phyloP scores from a whole-genome alignment of 23 tunicate species.

The Clavelina lepadiformis region DNA sequence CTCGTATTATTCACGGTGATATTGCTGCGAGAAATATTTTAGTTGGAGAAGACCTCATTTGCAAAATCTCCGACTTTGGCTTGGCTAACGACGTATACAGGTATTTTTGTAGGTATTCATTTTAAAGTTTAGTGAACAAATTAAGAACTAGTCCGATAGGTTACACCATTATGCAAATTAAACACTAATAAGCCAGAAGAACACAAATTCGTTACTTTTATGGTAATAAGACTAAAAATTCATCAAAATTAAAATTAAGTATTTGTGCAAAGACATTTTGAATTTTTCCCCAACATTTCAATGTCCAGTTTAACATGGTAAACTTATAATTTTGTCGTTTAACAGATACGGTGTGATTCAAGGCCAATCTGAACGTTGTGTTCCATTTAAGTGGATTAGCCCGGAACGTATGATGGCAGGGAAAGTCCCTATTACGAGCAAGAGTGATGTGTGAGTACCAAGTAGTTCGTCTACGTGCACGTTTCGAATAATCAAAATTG shows the following conservation, averaged over 20 bases:
- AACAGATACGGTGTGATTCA: slow-evolving; percentile 63
- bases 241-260: too few relatives aligned
- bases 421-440: slow-evolving; percentile 69
- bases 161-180: too few relatives aligned
- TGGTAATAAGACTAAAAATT: too few relatives aligned
- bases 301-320: not conserved
- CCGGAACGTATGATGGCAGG: slow-evolving; percentile 92
- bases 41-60: slow-evolving; percentile 52
- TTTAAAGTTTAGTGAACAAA: too few relatives aligned
- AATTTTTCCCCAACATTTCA: not conserved
- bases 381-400: slow-evolving; percentile 86
- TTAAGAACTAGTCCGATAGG: too few relatives aligned
- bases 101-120: too few relatives aligned
- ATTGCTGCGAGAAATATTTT: slow-evolving; percentile 81
- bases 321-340: not conserved
- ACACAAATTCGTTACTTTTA: too few relatives aligned
- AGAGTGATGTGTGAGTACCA: slow-evolving; percentile 96
- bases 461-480: too few relatives aligned
- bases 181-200: too few relatives aligned
- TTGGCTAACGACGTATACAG: slow-evolving; percentile 84
- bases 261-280: not conserved
- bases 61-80: slow-evolving; percentile 87
- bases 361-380: slow-evolving; percentile 67
- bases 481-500: too few relatives aligned
- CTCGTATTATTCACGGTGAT: slow-evolving; percentile 84